Evolutionary conservation across 1,140 invertebrate genomes (phyloP).

Genomic region (Oreohelix idahoensis): DNA sequence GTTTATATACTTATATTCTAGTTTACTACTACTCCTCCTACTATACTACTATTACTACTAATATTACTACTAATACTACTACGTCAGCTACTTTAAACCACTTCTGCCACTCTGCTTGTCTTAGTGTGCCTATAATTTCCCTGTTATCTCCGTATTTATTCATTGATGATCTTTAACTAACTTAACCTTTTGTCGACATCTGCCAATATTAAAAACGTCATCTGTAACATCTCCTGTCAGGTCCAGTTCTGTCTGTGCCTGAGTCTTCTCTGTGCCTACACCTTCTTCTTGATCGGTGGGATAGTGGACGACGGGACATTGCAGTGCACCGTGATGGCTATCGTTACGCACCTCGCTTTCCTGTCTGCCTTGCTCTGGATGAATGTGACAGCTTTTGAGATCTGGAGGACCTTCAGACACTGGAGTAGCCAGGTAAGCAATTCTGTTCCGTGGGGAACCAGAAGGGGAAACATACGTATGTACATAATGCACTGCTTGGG

Average conservation of each 20-base stretch:
- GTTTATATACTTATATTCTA: no score
- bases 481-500: no score
- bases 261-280: constrained; percentile 37
- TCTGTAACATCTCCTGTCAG: constrained; percentile 3
- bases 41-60: no score
- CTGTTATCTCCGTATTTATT: background rate
- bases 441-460: no score
- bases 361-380: constrained; percentile 44
- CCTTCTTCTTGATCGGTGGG: constrained; percentile 41
- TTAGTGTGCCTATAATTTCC: background rate
- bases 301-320: constrained; percentile 21
- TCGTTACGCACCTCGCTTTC: constrained; percentile 39
- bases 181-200: background rate
- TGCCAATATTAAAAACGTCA: no score
- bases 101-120: background rate
- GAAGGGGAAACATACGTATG: no score
- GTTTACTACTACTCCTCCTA: no score
- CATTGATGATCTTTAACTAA: background rate
- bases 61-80: no score
- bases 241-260: constrained; percentile 45
- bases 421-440: constrained; percentile 42
- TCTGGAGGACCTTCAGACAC: constrained; percentile 43
- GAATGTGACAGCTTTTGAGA: constrained; percentile 46
- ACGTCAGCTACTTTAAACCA: no score
- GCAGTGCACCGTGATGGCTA: constrained; percentile 13